Evolutionary conservation across 2,888 invertebrate genomes (phyloP), one percentile per base, ranked within the genome.

Genomic region (Chironomus tentans): DNA sequence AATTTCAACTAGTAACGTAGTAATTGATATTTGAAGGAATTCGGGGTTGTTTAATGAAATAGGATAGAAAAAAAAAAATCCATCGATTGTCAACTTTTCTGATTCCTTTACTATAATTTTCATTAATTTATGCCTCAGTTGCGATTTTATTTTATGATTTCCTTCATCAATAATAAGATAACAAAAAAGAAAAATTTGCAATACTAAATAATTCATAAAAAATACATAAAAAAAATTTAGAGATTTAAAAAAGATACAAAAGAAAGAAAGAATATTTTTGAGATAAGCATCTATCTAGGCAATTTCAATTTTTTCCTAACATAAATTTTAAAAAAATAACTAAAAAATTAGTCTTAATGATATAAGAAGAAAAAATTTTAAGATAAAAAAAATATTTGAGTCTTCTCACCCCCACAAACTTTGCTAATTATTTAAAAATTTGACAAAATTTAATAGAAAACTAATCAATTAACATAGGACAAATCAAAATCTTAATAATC

Each of bases 321-420:
- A 38, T 38, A 38, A 38, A 56, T n/a, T 56, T 56, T 15, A 15
- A 56, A 56, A 56, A 13, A 50, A 56, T n/a, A 56, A 56, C 4
- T 50, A 38, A 38, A 10, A 38, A 38, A 38, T 38, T 38, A 38
- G 38, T 38, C 38, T 38, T 10, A 38, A 56, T 56, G 56, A 56
- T 56, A 56, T 56, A 65, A 65, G 65, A 65, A 24, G 24, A 24
- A 24, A 65, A 21, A 65, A 10, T 21, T 65, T 62, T 65, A 21
- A 24, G 21, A 65, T 65, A 24, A 56, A 50, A 50, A 15, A 5
- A 56, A 56, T 21, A 24, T 24, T 24, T 65, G 24, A 65, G 65
- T 65, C 65, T 65, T 65, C 65, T 65, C 65, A 65, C 65, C 65
- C 65, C 65, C 65, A 65, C 21, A 65, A 65, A n/a, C 50, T 13